Evolutionary conservation across 2,113 vertebrate genomes (phyloP).

Genomic region (Vanacampus margaritifer): DNA sequence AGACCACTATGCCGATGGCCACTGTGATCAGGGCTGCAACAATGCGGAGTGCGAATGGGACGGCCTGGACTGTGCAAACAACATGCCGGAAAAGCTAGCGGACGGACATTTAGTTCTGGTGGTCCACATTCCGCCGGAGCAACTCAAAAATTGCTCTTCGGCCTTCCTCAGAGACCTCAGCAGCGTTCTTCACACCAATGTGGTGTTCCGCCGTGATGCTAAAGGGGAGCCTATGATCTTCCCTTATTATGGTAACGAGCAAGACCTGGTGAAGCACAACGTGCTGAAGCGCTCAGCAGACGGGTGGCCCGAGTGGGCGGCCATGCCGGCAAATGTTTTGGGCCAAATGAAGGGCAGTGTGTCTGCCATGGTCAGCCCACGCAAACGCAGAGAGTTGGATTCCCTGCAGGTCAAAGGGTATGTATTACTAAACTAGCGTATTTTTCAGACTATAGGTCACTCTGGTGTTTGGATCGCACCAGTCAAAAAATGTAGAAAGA

Average conservation of each 20-base stretch:
- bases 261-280: constrained; percentile 90
- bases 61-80: constrained; percentile 90
- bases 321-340: constrained; percentile 64
- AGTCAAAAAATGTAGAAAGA: too few species aligned
- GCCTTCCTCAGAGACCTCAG: constrained; percentile 92
- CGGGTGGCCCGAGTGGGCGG: constrained; percentile 74
- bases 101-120: constrained; percentile 89
- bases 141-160: constrained; percentile 85
- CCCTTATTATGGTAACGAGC: constrained; percentile 88
- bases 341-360: constrained; percentile 74
- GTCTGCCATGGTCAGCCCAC: constrained; percentile 61
- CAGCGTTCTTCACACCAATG: constrained; percentile 91
- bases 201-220: constrained; percentile 86
- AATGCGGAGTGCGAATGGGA: constrained; percentile 96
- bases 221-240: constrained; percentile 89
- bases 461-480: too few species aligned
- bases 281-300: constrained; percentile 80
- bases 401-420: constrained; percentile 88
- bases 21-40: constrained; percentile 98
- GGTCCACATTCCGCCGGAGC: constrained; percentile 84
- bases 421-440: not conserved
- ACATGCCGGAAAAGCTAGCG: constrained; percentile 88
- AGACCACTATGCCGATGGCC: constrained; percentile 92
- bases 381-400: constrained; percentile 84
- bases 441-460: too few species aligned